phyloP scores from a whole-genome alignment of 2,113 vertebrate genomes.

The Deroptyus accipitrinus region DNA sequence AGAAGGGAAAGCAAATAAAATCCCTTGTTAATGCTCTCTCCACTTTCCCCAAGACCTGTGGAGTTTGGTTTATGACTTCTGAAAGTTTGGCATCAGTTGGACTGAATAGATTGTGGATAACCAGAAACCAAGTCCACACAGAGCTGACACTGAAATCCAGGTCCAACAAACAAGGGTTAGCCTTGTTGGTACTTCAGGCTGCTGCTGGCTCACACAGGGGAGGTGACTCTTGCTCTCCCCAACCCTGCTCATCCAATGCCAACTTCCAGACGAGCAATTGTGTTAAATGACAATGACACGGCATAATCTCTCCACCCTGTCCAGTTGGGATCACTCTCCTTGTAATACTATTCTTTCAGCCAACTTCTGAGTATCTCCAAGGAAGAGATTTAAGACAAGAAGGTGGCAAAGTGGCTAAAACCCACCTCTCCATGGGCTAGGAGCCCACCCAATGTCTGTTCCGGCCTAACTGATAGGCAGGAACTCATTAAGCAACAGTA shows the following conservation, averaged over 20 bases:
- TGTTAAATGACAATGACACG: rapidly evolving
- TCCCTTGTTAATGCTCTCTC: neutral
- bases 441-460: neutral
- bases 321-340: neutral
- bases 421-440: neutral
- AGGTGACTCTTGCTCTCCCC: neutral
- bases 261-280: neutral
- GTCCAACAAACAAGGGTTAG: neutral
- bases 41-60: neutral
- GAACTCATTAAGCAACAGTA: neutral
- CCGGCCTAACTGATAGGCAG: neutral
- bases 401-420: neutral
- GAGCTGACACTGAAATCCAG: neutral
- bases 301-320: rapidly evolving
- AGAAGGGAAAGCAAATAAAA: neutral
- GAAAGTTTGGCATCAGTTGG: neutral
- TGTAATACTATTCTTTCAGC: neutral
- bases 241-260: neutral
- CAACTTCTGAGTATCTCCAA: neutral
- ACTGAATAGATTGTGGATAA: neutral
- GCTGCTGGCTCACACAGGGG: rapidly evolving
- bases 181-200: neutral
- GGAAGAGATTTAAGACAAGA: neutral
- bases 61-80: rapidly evolving
- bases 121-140: neutral